Evolutionary conservation across 1,140 invertebrate species (phyloP).

Genomic region (Leptinotarsa lineolata): DNA sequence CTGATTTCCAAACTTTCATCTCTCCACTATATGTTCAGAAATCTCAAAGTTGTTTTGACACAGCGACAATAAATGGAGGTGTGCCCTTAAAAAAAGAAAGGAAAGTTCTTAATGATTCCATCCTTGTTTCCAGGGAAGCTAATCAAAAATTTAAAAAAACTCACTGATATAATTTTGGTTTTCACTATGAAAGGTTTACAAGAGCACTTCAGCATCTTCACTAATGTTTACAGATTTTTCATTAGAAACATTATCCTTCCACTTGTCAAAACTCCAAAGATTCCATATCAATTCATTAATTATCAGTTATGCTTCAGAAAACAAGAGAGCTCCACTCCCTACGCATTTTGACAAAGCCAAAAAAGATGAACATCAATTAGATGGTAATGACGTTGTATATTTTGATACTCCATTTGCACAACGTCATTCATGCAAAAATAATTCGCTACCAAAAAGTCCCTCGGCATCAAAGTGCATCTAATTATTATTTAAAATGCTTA

Average conservation of each 20-base stretch:
- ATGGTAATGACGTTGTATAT: slow-evolving; percentile 12
- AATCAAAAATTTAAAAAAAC: too few relatives aligned
- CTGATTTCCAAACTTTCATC: too few relatives aligned
- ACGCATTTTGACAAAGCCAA: slow-evolving; percentile 2
- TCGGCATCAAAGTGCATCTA: slow-evolving; percentile 24
- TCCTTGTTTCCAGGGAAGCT: too few relatives aligned
- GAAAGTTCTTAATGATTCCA: too few relatives aligned
- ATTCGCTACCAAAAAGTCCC: slow-evolving; percentile 15
- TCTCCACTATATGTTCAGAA: too few relatives aligned
- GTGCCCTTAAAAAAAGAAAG: too few relatives aligned
- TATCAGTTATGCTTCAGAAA: slow-evolving; percentile 18
- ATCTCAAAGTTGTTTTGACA: too few relatives aligned
- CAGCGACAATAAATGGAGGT: too few relatives aligned
- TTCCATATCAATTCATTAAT: slow-evolving; percentile 20
- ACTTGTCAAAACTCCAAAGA: slow-evolving; percentile 6
- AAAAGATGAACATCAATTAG: slow-evolving; percentile 26
- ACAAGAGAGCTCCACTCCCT: slow-evolving; percentile 12
- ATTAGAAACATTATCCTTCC: neutral
- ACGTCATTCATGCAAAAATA: slow-evolving; percentile 12
- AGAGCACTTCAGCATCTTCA: too few relatives aligned
- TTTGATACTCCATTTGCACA: slow-evolving; percentile 15
- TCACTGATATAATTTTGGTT: too few relatives aligned
- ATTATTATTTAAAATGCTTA: slow-evolving; percentile 27
- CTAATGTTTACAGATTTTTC: too few relatives aligned
- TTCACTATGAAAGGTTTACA: too few relatives aligned